Evolutionary conservation across 1,140 invertebrate species (phyloP), one percentile per base, ranked within the genome.

Genomic region (Drosophila sp.): DNA sequence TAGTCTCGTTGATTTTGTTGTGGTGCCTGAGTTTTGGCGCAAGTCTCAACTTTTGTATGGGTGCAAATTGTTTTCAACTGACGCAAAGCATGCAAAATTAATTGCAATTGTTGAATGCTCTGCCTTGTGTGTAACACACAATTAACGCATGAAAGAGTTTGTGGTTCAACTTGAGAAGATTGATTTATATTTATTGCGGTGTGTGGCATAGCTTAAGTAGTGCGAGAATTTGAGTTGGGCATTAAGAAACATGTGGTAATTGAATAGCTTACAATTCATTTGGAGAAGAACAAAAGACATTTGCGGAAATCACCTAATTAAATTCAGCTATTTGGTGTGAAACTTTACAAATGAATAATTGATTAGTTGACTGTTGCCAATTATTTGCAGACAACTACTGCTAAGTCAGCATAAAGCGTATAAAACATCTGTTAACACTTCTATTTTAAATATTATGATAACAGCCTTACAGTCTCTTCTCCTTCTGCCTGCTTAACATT

Each of bases 21-120:
- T 45, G 38, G 38, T 69, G 57, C 57, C 27, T 62, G 57, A 69
- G 53, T 63, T 48, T 65, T 36, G 18, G 13, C 9, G 14, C 8
- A 34, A 56, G 40, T 36, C 29, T 58, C 8, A 57, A 38, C 34
- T 48, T 66, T 58, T 57, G 53, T 58, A 1, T 3, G 59, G 13
- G 9, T 48, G 34, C 27, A 72, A 66, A 72, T 57, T 57, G 43
- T 53, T 73, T 74, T 38, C 58, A 53, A 25, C 59, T n/a, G 8
- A 32, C 25, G 34, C 18, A 27, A 8, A 56, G 69, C 72, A 84
- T 65, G 64, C 59, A 70, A 84, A 71, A 84, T 80, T 73, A 78
- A 81, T 81, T 81, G 63, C 64, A 74, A 81, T 70, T 81, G 72
- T 56, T 34, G 53, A 27, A 57, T 53, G 38, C 62, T 75, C n/a